phyloP scores from a whole-genome alignment of 2,113 vertebrate genomes.

The Pseudorectes ferrugineus region DNA sequence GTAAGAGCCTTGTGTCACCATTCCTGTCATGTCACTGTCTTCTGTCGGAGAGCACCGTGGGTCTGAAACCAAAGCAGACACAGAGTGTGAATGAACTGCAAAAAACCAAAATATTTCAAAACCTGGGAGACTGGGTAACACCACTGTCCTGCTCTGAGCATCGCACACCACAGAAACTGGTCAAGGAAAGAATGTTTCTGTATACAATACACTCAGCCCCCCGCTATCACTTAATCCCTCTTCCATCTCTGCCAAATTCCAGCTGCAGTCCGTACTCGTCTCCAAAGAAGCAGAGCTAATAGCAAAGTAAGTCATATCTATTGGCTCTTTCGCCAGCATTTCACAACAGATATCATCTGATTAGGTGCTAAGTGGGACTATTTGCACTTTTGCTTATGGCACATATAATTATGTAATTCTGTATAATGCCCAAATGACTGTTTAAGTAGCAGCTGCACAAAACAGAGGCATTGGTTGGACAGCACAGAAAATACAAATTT shows the following conservation, averaged over 20 bases:
- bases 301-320: slow-evolving; percentile 18
- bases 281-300: not conserved
- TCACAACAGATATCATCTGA: slow-evolving; percentile 52
- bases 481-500: slow-evolving; percentile 6
- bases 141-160: not conserved
- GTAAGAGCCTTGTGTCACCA: not conserved
- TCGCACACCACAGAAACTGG: not conserved
- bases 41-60: not conserved
- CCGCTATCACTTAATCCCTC: slow-evolving; percentile 39
- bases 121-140: not conserved
- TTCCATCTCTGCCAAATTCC: slow-evolving; percentile 34
- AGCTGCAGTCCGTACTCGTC: not conserved
- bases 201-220: not conserved
- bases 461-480: slow-evolving; percentile 9
- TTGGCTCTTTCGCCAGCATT: slow-evolving; percentile 5
- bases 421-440: slow-evolving; percentile 30
- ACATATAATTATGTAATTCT: slow-evolving; percentile 57
- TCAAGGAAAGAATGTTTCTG: not conserved
- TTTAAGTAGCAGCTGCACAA: slow-evolving; percentile 38
- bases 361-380: slow-evolving; percentile 63
- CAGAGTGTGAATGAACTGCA: not conserved
- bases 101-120: not conserved
- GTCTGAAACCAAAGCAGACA: slow-evolving; percentile 27
- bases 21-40: not conserved
- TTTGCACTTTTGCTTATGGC: slow-evolving; percentile 59